Percentiles rank a stretch among this genome's conserved stretches.
Conservation (phyloP, 2,113 vertebrate species). For the Equus quagga region DNA sequence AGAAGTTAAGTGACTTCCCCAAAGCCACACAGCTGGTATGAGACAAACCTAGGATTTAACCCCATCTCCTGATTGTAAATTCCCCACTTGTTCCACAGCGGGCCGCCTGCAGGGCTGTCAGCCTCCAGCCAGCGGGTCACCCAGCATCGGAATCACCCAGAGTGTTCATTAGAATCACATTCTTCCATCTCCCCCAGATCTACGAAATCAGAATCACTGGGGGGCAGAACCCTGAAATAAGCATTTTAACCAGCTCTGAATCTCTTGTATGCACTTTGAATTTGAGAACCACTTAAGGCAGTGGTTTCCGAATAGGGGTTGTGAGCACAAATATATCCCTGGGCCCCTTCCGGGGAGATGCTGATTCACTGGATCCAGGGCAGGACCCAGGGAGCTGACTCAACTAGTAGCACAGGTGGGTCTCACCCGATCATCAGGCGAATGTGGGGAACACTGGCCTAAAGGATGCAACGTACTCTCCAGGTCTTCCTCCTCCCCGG, state of each 20-base stretch:
- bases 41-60: not conserved
- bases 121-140: not conserved
- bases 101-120: not conserved
- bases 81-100: not conserved
- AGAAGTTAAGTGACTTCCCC: not conserved
- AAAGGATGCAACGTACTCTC: too few relatives aligned
- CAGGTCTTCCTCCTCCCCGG: not conserved
- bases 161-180: not conserved
- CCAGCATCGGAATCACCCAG: not conserved
- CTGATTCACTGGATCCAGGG: not conserved
- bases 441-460: not conserved
- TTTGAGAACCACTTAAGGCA: not conserved
- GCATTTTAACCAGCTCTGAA: not conserved
- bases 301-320: not conserved
- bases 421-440: not conserved
- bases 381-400: not conserved
- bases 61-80: not conserved
- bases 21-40: not conserved
- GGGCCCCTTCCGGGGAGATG: not conserved
- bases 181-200: not conserved
- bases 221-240: not conserved
- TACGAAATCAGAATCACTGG: not conserved
- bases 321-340: too few relatives aligned
- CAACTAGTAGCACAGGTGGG: not conserved
- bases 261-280: not conserved